Percentiles rank a stretch among this genome's conserved stretches.
phyloP scores from a whole-genome alignment of 2,888 invertebrate genomes.

The Hirtodrosophila confusa region DNA sequence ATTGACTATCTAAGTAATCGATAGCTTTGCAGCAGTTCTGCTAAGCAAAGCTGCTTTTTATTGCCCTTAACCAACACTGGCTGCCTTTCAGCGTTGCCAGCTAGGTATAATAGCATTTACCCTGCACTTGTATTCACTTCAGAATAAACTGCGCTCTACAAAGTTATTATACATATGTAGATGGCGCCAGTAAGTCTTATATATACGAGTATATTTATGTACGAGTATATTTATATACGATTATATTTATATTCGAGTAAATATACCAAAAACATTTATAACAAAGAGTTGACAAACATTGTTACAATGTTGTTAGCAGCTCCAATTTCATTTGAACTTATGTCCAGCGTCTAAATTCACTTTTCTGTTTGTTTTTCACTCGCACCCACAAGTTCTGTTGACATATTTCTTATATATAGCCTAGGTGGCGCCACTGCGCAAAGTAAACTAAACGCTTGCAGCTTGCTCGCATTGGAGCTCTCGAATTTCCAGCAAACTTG shows the following conservation, averaged over 20 bases:
- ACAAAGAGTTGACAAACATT: slow-evolving; percentile 4
- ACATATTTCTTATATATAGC: slow-evolving; percentile 6
- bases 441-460: slow-evolving; percentile 17
- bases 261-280: background rate
- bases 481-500: slow-evolving; percentile 51
- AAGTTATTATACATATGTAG: too few relatives aligned
- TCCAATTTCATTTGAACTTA: slow-evolving; percentile 24
- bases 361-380: slow-evolving; percentile 6
- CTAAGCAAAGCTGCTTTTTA: too few relatives aligned
- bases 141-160: too few relatives aligned
- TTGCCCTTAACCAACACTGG: too few relatives aligned
- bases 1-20: too few relatives aligned
- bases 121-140: too few relatives aligned
- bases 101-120: too few relatives aligned
- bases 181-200: slow-evolving; percentile 5
- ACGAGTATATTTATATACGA: too few relatives aligned
- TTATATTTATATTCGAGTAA: too few relatives aligned
- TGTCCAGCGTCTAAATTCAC: background rate
- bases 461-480: slow-evolving; percentile 30
- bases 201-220: background rate
- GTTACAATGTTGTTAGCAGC: slow-evolving; percentile 7
- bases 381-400: slow-evolving; percentile 10
- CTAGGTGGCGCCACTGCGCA: slow-evolving; percentile 44
- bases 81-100: too few relatives aligned
- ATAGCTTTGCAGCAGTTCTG: too few relatives aligned